phyloP scores from a whole-genome alignment of 2,113 vertebrate genomes.

The Clupea harengus region DNA sequence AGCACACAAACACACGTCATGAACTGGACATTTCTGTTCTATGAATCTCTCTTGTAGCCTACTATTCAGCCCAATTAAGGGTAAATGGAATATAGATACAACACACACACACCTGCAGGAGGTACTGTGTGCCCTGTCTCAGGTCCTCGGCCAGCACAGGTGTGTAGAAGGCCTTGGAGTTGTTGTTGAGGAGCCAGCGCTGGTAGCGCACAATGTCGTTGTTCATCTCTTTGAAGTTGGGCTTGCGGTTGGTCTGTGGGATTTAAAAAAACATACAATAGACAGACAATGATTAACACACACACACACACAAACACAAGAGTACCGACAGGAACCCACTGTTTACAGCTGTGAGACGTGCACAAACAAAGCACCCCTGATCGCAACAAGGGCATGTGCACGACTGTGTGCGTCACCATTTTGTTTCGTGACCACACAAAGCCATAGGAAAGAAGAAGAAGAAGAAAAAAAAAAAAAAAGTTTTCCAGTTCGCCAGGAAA shows the following conservation, averaged over 20 bases:
- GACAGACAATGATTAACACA: neutral
- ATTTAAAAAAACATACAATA: constrained; percentile 25
- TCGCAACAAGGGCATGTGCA: too few species aligned
- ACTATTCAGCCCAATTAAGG: too few species aligned
- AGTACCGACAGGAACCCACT: too few species aligned
- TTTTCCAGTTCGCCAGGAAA: neutral
- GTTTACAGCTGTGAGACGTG: too few species aligned
- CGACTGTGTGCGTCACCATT: too few species aligned
- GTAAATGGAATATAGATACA: neutral
- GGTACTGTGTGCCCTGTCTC: constrained; percentile 86
- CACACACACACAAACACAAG: neutral
- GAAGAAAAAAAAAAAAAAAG: neutral
- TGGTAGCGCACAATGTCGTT: constrained; percentile 86
- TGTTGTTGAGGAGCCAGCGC: constrained; percentile 91
- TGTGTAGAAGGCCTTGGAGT: constrained; percentile 93
- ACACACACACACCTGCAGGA: constrained; percentile 83
- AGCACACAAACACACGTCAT: constrained; percentile 48
- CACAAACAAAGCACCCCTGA: neutral
- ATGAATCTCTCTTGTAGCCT: too few species aligned
- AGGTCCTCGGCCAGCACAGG: constrained; percentile 93
- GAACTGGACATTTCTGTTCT: neutral
- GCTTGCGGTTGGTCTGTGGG: constrained; percentile 84
- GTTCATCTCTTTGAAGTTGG: constrained; percentile 89
- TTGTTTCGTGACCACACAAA: neutral
- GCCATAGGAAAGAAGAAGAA: neutral